Base-by-base conservation (phyloP, 2,113 vertebrate genomes). In the Embiotoca jacksoni region DNA sequence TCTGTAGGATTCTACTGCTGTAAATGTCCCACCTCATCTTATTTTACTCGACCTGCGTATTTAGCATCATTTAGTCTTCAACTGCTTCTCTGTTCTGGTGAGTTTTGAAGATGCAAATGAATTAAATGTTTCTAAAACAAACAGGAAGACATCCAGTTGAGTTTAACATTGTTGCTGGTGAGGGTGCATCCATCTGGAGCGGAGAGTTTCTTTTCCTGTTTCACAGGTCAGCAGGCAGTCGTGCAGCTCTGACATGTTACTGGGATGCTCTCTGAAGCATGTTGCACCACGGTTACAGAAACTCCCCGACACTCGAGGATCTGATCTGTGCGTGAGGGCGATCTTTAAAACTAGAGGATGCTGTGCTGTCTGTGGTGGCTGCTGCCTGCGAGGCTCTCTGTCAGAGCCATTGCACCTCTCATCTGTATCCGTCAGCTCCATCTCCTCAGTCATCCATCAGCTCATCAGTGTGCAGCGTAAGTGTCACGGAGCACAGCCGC, bases 371-470 rank as follows among this genome's bases (percentile, higher is more conserved):
- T 62, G 52, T 52, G 55, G 33, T 57, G 74, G 9, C 39, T 57
- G 73, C 23, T 23, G 59, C 30, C n/a, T 70, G 49, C 37, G 4
- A 2, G 5, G 35, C 44, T 80, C 44, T 53, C 58, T 57, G 86
- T 87, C 84, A 76, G 15, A 87, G 41, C 75, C 84, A 78, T 89
- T 89, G 55, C 59, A 52, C 41, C 47, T 71, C 88, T 84, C 83
- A 90, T 91, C 80, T 83, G 80, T 89, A 85, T 89, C 88, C 47
- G 81, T 89, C 87, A 68, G 71, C 83, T 72, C 75, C 78, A 66
- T 85, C 80, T 80, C 37, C 62, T 73, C 60, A 61, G 71, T 81
- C 84, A 90, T 91, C 87, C 84, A 84, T 90, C 88, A 89, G 85
- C 46, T 84, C 49, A 82, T 88, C 85, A 72, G 76, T 36, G 70